Evolutionary conservation across 2,888 invertebrate species (phyloP).

Genomic region (Zygothrica quintamaculata): DNA sequence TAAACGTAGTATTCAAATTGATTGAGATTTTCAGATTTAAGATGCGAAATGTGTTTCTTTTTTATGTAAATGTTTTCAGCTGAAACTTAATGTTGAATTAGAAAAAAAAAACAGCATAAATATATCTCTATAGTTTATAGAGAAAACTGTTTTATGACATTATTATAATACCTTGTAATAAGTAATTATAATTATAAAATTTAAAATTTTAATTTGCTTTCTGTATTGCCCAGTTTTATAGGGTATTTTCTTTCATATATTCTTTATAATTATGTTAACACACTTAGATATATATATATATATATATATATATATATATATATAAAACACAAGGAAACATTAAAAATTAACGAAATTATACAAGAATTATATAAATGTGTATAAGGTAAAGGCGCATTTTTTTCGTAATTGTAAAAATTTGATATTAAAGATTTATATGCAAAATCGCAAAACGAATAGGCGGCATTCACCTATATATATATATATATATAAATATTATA

Average conservation of each 20-base stretch:
- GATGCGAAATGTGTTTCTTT: too few relatives aligned
- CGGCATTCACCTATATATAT: slow-evolving; percentile 35
- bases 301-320: slow-evolving; percentile 12
- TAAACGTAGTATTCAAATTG: too few relatives aligned
- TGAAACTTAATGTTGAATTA: too few relatives aligned
- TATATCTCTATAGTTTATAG: too few relatives aligned
- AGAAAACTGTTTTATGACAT: too few relatives aligned
- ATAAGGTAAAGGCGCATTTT: slow-evolving; percentile 68
- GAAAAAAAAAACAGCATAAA: too few relatives aligned
- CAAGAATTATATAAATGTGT: slow-evolving; percentile 52
- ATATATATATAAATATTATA: slow-evolving; percentile 27
- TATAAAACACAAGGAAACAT: too few relatives aligned
- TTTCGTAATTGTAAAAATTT: slow-evolving; percentile 76
- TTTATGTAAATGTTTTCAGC: too few relatives aligned
- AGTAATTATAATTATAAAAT: slow-evolving; percentile 8
- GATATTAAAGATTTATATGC: slow-evolving; percentile 77
- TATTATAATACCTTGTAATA: too few relatives aligned
- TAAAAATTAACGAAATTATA: slow-evolving; percentile 4
- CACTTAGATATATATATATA: slow-evolving; percentile 15
- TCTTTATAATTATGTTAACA: slow-evolving; percentile 15
- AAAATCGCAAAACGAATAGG: slow-evolving; percentile 36
- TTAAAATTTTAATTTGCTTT: neutral
- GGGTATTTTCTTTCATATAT: slow-evolving; percentile 1
- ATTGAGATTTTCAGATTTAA: too few relatives aligned
- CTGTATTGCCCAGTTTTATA: neutral